Evolutionary conservation across 2,113 vertebrate genomes (phyloP).

Genomic region (Thinocorus orbignyianus): DNA sequence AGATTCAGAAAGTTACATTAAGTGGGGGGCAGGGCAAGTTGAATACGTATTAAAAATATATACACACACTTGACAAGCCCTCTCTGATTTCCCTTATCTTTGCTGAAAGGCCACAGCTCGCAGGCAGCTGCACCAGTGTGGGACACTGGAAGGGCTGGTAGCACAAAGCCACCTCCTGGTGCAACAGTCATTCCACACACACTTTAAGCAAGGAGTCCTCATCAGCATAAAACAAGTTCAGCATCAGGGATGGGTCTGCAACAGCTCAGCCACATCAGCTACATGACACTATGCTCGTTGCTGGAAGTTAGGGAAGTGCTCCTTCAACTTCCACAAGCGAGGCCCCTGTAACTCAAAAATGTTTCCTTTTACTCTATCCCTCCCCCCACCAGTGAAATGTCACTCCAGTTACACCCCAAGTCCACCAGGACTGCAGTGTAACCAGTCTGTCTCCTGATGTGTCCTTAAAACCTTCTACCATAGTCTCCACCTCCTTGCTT

Average conservation of each 20-base stretch:
- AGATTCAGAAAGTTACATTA: background rate
- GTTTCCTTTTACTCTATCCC: background rate
- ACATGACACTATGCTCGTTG: fast-evolving
- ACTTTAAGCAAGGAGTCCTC: fast-evolving
- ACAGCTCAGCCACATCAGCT: background rate
- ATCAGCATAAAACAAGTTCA: fast-evolving
- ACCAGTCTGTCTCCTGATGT: background rate
- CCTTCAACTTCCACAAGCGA: background rate
- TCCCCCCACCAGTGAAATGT: background rate
- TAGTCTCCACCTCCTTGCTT: background rate
- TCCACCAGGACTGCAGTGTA: background rate
- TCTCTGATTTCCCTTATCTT: fast-evolving
- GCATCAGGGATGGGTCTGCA: background rate
- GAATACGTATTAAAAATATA: background rate
- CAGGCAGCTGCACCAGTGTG: fast-evolving
- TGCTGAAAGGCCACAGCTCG: fast-evolving
- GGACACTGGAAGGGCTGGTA: fast-evolving
- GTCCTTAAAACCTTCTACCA: background rate
- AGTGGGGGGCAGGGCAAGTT: too few species aligned
- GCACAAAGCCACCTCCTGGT: background rate
- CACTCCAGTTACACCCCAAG: background rate
- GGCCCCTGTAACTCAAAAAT: too few species aligned
- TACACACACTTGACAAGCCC: background rate
- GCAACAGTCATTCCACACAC: fast-evolving
- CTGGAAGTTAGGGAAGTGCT: background rate